Conservation (phyloP, 2,797 vertebrate species). For the Cryptoprocta ferox region DNA sequence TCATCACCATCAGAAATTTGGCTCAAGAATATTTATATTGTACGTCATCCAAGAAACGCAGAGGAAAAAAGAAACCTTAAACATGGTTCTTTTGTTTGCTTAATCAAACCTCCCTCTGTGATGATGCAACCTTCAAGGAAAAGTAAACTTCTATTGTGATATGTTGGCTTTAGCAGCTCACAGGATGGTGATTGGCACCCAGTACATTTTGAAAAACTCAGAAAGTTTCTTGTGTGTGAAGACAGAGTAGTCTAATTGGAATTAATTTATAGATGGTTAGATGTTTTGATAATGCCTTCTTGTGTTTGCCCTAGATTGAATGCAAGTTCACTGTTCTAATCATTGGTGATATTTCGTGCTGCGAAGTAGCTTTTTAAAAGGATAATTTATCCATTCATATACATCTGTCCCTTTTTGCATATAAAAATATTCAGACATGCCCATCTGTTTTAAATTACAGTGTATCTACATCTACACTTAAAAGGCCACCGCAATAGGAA, state of each 20-base stretch:
- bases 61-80: conserved; percentile 84
- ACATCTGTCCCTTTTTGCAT: conserved; percentile 79
- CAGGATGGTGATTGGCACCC: conserved; percentile 74
- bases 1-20: conserved; percentile 86
- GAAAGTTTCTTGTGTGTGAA: conserved; percentile 73
- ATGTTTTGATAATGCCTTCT: conserved; percentile 67
- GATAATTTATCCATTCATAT: conserved; percentile 78
- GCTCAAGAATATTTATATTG: conserved; percentile 87
- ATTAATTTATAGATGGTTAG: conserved; percentile 73
- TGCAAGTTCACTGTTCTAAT: neutral
- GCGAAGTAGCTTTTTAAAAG: conserved; percentile 68
- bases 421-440: conserved; percentile 67
- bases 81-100: conserved; percentile 86
- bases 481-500: neutral
- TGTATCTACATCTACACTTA: neutral
- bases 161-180: conserved; percentile 70
- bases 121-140: conserved; percentile 85
- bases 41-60: conserved; percentile 86
- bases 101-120: conserved; percentile 79
- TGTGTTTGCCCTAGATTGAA: conserved; percentile 56
- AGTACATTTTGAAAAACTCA: conserved; percentile 74
- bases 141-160: conserved; percentile 84
- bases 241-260: conserved; percentile 57
- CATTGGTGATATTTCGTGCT: conserved; percentile 63
- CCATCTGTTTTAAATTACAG: conserved; percentile 77